phyloP scores from a whole-genome alignment of 1,140 invertebrate species.

The Zaprionus taronus region DNA sequence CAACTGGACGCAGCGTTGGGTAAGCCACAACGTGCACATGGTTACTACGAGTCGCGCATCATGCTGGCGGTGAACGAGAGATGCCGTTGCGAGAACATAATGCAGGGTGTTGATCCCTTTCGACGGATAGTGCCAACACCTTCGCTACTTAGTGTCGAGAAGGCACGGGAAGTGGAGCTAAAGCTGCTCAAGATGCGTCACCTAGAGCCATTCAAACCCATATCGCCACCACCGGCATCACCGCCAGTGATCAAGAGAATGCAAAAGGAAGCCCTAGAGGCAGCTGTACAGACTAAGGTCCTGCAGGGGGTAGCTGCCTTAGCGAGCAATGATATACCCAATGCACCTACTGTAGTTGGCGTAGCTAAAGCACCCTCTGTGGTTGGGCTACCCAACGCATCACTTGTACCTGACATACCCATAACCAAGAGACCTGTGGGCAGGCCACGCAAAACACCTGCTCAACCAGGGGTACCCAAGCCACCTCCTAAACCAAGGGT shows the following conservation, averaged over 20 bases:
- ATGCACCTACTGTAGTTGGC: no score
- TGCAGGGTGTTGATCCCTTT: not conserved
- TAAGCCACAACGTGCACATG: not conserved
- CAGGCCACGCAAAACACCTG: no score
- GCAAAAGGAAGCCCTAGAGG: rapidly evolving
- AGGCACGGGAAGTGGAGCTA: not conserved
- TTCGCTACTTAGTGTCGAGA: rapidly evolving
- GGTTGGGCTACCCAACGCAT: no score
- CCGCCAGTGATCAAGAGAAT: not conserved
- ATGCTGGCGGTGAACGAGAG: not conserved
- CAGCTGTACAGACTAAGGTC: not conserved
- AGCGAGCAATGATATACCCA: no score
- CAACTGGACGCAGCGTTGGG: not conserved
- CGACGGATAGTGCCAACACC: not conserved
- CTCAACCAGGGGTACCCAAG: no score
- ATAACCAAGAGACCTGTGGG: no score
- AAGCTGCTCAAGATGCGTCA: not conserved
- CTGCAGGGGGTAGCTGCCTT: no score
- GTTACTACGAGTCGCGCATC: not conserved
- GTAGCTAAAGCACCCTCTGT: no score
- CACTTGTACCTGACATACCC: no score
- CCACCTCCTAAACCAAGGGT: no score
- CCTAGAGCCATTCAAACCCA: not conserved
- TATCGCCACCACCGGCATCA: not conserved
- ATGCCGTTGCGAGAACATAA: not conserved